Percentiles rank a stretch among this genome's conserved stretches.
Conservation (phyloP, 53 echinoderm and acorn worm species). For the Stichopus horrens region DNA sequence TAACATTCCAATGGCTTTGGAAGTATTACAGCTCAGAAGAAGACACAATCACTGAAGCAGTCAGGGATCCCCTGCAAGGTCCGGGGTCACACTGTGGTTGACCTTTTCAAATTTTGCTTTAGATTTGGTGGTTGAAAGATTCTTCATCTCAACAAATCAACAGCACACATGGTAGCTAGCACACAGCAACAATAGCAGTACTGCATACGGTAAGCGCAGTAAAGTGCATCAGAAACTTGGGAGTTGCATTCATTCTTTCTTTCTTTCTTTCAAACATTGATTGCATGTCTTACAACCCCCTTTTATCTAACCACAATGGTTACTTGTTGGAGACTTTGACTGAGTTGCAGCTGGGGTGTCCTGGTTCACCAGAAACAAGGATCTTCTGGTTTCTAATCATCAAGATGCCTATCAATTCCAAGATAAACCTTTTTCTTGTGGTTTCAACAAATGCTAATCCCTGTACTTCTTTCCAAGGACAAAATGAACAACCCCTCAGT, state of each 20-base stretch:
- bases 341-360: background rate
- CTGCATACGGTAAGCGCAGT: background rate
- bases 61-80: constrained; percentile 11
- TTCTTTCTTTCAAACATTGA: background rate
- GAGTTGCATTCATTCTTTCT: background rate
- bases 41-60: background rate
- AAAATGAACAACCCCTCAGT: no score
- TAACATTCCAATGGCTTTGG: background rate
- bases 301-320: background rate
- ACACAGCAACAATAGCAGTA: background rate
- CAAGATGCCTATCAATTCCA: no score
- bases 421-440: no score
- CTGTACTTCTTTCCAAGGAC: no score
- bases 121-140: no score
- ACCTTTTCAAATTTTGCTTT: background rate
- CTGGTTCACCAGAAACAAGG: background rate
- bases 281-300: background rate
- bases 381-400: background rate
- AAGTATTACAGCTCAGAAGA: background rate
- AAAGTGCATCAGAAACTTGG: background rate
- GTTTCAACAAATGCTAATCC: no score
- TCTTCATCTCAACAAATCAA: background rate
- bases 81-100: constrained; percentile 2
- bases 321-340: background rate
- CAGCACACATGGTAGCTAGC: background rate